phyloP scores from a whole-genome alignment of 2,888 invertebrate species.

The Drosophila suboccidentalis region DNA sequence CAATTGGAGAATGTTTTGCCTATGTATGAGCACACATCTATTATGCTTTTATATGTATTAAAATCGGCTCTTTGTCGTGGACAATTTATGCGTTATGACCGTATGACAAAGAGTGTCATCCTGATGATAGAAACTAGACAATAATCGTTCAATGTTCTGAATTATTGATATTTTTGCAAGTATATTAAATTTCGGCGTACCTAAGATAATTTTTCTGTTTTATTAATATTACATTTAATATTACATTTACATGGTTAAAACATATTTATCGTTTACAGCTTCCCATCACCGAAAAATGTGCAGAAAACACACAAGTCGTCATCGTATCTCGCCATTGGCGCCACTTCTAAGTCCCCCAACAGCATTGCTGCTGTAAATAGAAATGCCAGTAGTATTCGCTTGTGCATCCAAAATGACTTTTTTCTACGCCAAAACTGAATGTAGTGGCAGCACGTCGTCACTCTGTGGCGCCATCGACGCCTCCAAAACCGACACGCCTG shows the following conservation, averaged over 20 bases:
- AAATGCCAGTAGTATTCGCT: constrained; percentile 11
- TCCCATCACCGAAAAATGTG: constrained; percentile 80
- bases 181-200: too few relatives aligned
- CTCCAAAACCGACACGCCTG: constrained; percentile 19
- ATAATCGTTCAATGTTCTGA: too few relatives aligned
- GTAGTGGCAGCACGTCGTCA: constrained; percentile 2
- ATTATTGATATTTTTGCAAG: too few relatives aligned
- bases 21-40: background rate
- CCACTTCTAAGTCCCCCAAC: constrained; percentile 15
- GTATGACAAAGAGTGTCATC: too few relatives aligned
- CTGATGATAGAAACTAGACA: too few relatives aligned
- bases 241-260: background rate
- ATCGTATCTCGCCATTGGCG: constrained; percentile 1
- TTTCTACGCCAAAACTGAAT: constrained; percentile 51
- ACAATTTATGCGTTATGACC: too few relatives aligned
- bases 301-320: constrained; percentile 64
- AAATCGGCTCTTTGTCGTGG: too few relatives aligned
- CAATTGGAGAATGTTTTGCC: too few relatives aligned
- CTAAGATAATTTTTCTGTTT: too few relatives aligned
- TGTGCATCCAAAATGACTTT: constrained; percentile 38
- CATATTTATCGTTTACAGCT: constrained; percentile 57
- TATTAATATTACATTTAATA: background rate
- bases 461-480: constrained; percentile 2
- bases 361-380: constrained; percentile 1
- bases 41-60: background rate